Evolutionary conservation across 2,113 vertebrate genomes (phyloP).

Genomic region (Geothlypis trichas): DNA sequence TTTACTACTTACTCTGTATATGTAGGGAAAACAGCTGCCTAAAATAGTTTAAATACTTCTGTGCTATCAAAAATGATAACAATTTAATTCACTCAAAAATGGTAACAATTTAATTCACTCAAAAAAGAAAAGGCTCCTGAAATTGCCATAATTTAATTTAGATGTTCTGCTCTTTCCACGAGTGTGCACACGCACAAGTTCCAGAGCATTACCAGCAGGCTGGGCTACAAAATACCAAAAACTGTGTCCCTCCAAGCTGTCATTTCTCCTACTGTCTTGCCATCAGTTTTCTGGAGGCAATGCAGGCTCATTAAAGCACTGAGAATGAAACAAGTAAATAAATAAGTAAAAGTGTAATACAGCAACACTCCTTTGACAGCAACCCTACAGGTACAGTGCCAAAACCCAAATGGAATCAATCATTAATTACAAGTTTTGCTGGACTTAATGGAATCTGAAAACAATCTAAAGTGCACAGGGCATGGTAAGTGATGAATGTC

Average conservation of each 20-base stretch:
- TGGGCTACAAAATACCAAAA: background rate
- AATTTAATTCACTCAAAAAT: background rate
- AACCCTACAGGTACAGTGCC: background rate
- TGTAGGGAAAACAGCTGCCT: background rate
- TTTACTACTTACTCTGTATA: background rate
- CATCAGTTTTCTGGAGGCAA: background rate
- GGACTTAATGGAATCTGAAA: background rate
- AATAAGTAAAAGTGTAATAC: background rate
- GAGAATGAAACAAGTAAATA: background rate
- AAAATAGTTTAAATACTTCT: background rate
- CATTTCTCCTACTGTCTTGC: background rate
- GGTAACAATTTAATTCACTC: background rate
- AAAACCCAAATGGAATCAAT: background rate
- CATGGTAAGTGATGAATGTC: background rate
- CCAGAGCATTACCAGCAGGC: background rate
- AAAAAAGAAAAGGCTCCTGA: background rate
- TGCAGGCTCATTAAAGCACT: background rate
- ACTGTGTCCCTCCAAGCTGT: background rate
- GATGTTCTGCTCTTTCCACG: background rate
- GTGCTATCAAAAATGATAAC: background rate
- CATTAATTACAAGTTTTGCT: background rate
- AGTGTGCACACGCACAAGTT: background rate
- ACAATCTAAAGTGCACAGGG: background rate
- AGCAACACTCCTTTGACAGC: background rate
- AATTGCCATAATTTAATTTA: background rate